Evolutionary conservation across 2,888 invertebrate genomes (phyloP).

Genomic region (Eurytoma adleriae): DNA sequence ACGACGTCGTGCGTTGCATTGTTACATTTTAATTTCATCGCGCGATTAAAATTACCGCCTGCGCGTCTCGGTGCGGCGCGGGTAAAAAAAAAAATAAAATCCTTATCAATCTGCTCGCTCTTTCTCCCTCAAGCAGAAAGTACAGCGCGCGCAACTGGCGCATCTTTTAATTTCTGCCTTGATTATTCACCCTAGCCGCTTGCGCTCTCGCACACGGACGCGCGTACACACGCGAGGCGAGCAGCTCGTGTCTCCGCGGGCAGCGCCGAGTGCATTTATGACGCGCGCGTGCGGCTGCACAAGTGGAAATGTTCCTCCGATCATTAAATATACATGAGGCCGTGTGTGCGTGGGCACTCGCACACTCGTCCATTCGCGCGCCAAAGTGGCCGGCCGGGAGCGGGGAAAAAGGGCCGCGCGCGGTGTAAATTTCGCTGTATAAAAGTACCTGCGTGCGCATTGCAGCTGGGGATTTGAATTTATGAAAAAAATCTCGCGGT

Average conservation of each 20-base stretch:
- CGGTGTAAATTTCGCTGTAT: conserved; percentile 28
- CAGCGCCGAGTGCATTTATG: conserved; percentile 47
- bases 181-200: conserved; percentile 34
- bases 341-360: not conserved
- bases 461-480: conserved; percentile 27
- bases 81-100: conserved; percentile 26
- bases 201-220: not conserved
- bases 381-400: not conserved
- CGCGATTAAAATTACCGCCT: conserved; percentile 10
- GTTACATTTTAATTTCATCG: conserved; percentile 26
- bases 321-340: conserved; percentile 68
- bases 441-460: not conserved
- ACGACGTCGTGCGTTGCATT: not conserved
- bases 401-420: conserved; percentile 33
- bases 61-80: not conserved
- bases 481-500: conserved; percentile 43
- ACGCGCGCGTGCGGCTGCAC: conserved; percentile 48
- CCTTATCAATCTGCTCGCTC: conserved; percentile 31
- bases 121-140: not conserved
- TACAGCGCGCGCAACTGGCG: not conserved
- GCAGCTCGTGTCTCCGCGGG: not conserved
- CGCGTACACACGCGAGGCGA: not conserved
- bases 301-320: conserved; percentile 56
- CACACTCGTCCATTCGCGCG: conserved; percentile 1
- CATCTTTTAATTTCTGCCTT: conserved; percentile 21